A percentile compares a stretch with the other conserved stretches of the same genome.
phyloP scores from a whole-genome alignment of 2,113 vertebrate species.

The cattle (Bos taurus) region DNA sequence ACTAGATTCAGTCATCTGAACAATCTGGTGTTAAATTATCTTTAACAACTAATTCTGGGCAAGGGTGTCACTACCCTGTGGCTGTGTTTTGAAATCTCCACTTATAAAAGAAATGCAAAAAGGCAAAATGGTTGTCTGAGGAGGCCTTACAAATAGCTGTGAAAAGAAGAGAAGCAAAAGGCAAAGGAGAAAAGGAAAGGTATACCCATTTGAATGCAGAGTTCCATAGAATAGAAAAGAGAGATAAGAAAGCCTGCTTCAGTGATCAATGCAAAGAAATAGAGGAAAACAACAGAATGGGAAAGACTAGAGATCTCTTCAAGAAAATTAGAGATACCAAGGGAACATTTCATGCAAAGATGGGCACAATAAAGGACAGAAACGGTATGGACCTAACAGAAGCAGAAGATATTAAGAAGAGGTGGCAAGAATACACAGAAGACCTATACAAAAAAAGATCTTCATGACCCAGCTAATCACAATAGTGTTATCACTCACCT shows the following conservation, averaged over 20 bases:
- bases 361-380: not conserved
- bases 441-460: not conserved
- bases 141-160: not conserved
- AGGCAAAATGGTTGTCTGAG: not conserved
- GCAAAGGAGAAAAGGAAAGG: not conserved
- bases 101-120: not conserved
- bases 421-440: not conserved
- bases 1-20: not conserved
- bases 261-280: not conserved
- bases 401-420: not conserved
- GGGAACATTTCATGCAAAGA: not conserved
- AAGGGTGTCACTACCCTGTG: not conserved
- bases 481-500: not conserved
- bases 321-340: not conserved
- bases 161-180: not conserved
- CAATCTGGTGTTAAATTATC: not conserved
- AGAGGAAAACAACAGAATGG: not conserved
- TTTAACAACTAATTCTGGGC: not conserved
- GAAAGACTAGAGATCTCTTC: not conserved
- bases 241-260: not conserved
- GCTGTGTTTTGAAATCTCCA: not conserved
- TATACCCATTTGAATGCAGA: not conserved
- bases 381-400: not conserved
- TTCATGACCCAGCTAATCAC: not conserved
- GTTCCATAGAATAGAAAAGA: not conserved